These are phyloP conservation scores for Villa cingulata DNA, from an alignment of 2,888 invertebrate genomes.

Conservation along the genomic window DNA sequence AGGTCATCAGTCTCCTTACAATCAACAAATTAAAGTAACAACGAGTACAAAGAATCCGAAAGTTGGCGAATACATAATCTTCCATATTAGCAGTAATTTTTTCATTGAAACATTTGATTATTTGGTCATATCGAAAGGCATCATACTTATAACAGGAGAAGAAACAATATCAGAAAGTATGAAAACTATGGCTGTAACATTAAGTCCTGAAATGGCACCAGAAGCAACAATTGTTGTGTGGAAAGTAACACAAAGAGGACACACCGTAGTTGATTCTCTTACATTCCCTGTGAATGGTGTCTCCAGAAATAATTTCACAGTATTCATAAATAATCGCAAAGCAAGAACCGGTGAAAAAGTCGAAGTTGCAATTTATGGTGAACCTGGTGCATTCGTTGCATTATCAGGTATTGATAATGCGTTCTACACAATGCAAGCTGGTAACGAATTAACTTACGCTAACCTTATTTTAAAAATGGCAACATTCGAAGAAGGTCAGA, in stretches of 20 bases:
- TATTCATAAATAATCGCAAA: constrained; percentile 81
- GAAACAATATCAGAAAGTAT: constrained; percentile 67
- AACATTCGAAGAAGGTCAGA: constrained; percentile 70
- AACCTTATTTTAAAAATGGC: constrained; percentile 80
- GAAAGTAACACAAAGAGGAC: constrained; percentile 67
- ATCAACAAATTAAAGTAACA: constrained; percentile 70
- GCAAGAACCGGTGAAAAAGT: constrained; percentile 86
- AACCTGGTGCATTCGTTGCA: constrained; percentile 88
- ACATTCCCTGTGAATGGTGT: constrained; percentile 97
- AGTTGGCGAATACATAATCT: constrained; percentile 88
- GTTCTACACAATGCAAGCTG: constrained; percentile 86
- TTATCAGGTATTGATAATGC: constrained; percentile 80
- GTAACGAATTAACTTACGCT: constrained; percentile 77
- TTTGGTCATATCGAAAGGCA: constrained; percentile 83
- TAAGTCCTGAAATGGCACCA: constrained; percentile 85
- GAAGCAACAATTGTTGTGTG: constrained; percentile 82
- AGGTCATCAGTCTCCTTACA: constrained; percentile 66
- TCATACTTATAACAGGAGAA: constrained; percentile 70
- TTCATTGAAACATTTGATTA: constrained; percentile 82
- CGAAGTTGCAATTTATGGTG: constrained; percentile 85
- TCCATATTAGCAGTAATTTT: constrained; percentile 86
- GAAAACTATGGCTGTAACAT: constrained; percentile 65
- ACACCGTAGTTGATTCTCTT: constrained; percentile 80
- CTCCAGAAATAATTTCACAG: constrained; percentile 78
- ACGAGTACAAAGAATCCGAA: constrained; percentile 72